Evolutionary conservation across 53 echinoderm and acorn worm genomes (phyloP), one percentile per base, ranked within the genome.

Genomic region (Luidia sarsii): DNA sequence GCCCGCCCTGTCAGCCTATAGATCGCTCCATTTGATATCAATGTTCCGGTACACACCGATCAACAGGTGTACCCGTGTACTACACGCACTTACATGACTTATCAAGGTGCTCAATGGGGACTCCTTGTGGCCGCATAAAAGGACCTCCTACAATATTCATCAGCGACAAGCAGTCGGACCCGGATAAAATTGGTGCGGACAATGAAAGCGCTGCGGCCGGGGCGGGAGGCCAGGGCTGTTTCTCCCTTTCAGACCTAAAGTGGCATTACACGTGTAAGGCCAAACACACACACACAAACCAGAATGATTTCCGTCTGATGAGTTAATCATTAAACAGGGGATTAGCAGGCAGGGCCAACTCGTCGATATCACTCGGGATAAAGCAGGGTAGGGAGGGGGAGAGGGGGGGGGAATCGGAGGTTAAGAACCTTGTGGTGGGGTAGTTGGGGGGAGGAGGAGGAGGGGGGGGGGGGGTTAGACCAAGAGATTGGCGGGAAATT

Each of bases 191-290:
- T 71, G 54, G 52, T 71, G 71, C 53, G 27, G 13, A 51, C 71
- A 54, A 71, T 54, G 53, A 71, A 71, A 36, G 53, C 33, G 21
- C 13, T 1, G 54, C 30, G 10, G 36, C 51, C 1, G 54, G 50
- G 10, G 36, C 51, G 51, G 71, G 51, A 53, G 27, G 53, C 51
- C 53, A 70, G 21, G 70, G 2, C 70, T 52, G n/a, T n/a, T n/a
- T n/a, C n/a, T 9, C 52, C 71, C 71, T 52, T 71, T 71, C 33
- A 53, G 36, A 18, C 51, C 24, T 24, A 16, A 34, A 71, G 71
- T 71, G 54, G 71, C 35, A 71, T 71, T 71, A 71, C 71, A 71
- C 24, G 34, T 71, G 52, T 71, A 70, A 50, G 50, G n/a, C n/a
- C n/a, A n/a, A n/a, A n/a, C n/a, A n/a, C n/a, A n/a, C n/a, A n/a